These are phyloP conservation scores for Proisotoma minuta DNA, from an alignment of 2,888 invertebrate species.

Conservation along the genomic window DNA sequence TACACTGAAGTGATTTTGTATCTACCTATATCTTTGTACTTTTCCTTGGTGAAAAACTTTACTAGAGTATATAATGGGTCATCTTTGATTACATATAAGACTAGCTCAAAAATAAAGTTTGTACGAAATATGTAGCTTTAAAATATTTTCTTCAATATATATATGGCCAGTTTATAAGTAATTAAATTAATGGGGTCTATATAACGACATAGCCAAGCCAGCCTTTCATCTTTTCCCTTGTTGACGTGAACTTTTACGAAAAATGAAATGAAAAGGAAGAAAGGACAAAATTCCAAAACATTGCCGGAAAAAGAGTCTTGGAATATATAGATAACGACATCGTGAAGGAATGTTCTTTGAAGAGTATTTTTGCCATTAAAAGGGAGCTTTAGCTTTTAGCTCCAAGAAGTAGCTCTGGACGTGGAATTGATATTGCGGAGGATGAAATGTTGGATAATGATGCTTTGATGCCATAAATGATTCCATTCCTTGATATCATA, in stretches of 20 bases:
- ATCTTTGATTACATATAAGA: too few species aligned
- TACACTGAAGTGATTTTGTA: too few species aligned
- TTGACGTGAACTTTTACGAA: not conserved
- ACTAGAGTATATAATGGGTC: too few species aligned
- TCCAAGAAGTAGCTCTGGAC: not conserved
- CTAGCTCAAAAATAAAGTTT: too few species aligned
- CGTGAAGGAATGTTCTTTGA: slow-evolving; percentile 10
- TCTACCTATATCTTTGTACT: too few species aligned
- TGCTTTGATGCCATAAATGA: slow-evolving; percentile 37
- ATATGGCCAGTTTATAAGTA: too few species aligned
- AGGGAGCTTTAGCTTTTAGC: slow-evolving; percentile 11
- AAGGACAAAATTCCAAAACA: not conserved
- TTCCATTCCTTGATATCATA: too few species aligned
- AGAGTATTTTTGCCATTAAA: slow-evolving; percentile 10
- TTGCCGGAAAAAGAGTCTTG: not conserved
- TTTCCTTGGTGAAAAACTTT: too few species aligned
- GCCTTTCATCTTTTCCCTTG: not conserved
- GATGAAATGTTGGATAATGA: slow-evolving; percentile 14
- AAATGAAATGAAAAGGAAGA: not conserved
- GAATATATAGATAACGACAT: slow-evolving; percentile 10
- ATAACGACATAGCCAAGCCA: not conserved
- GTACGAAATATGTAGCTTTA: too few species aligned
- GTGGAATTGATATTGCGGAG: slow-evolving; percentile 9
- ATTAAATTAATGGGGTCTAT: too few species aligned
- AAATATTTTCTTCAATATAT: too few species aligned